phyloP scores from a whole-genome alignment of 2,113 vertebrate species.

The Gadus chalcogrammus region DNA sequence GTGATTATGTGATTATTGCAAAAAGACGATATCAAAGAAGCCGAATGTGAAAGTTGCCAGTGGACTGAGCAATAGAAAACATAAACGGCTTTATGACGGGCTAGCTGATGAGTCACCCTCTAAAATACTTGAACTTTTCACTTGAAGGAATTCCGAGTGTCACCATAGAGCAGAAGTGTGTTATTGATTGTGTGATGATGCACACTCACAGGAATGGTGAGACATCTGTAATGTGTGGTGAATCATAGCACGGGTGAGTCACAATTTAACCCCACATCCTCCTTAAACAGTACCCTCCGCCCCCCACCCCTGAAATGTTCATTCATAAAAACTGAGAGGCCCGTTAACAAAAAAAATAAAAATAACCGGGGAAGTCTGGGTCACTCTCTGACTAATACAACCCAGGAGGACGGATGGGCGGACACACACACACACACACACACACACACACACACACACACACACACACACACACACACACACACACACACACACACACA shows the following conservation, averaged over 20 bases:
- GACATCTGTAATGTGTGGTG: slow-evolving; percentile 54
- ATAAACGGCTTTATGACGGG: neutral
- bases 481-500: too few relatives aligned
- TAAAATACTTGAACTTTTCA: slow-evolving; percentile 15
- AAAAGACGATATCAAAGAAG: slow-evolving; percentile 6
- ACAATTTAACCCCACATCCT: slow-evolving; percentile 68
- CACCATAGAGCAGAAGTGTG: slow-evolving; percentile 16
- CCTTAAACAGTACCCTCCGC: slow-evolving; percentile 20
- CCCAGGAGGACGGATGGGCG: slow-evolving; percentile 42
- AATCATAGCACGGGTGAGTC: slow-evolving; percentile 77
- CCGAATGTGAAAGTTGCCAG: slow-evolving; percentile 31
- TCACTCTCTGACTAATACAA: slow-evolving; percentile 65
- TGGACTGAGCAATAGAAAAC: slow-evolving; percentile 6
- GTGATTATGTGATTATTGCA: neutral
- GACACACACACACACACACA: slow-evolving; percentile 42
- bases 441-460: slow-evolving; percentile 27
- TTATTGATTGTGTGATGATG: slow-evolving; percentile 7
- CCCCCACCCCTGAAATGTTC: slow-evolving; percentile 49
- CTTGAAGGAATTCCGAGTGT: slow-evolving; percentile 10
- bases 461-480: too few relatives aligned
- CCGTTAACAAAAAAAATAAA: slow-evolving; percentile 29
- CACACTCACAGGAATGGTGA: slow-evolving; percentile 36
- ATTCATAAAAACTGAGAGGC: slow-evolving; percentile 82
- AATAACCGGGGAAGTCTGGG: slow-evolving; percentile 47
- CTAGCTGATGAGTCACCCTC: slow-evolving; percentile 20